Base-by-base conservation (phyloP, 2,888 invertebrate species). In the Heliconius erato region DNA sequence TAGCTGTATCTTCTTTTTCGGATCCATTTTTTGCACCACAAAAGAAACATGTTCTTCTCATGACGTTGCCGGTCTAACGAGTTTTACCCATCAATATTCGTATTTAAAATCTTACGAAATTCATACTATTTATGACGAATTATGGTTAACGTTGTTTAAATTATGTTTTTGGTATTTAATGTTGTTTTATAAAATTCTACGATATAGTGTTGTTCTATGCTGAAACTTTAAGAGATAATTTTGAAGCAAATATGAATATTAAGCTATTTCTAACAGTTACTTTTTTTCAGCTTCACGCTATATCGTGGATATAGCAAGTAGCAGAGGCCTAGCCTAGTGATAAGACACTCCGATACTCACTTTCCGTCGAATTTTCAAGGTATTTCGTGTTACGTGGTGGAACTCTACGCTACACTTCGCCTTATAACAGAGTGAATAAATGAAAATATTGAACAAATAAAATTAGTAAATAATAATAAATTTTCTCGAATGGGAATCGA, bases 1-100 rank as follows among this genome's bases (percentile, higher is more conserved):
- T 71, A n/a, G 16, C 72, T 49, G 72, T 72, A 49, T 26, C 1
- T 40, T 7, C 16, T 26, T 49, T 44, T 49, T 28, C 72, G 44
- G 40, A 9, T 26, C 44, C 26, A 49, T 72, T 72, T 72, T 72
- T 72, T 72, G 44, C 19, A 44, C 16, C 72, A 72, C 19, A 72
- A 28, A 26, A 2, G 1, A 44, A 71, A 71, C 71, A 72, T 16
- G 26, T 72, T 49, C 14, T 26, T 72, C 72, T 72, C 44, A 49
- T 72, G 16, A 26, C 44, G 26, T 9, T 49, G 26, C 72, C 44
- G 26, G 72, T n/a, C 44, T 16, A 72, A 49, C 72, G 16, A 44
- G 72, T 49, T 72, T 28, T 72, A 44, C 44, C 26, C 9, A 49
- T 72, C 72, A 49, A 44, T 71, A 44, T 71, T n/a, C 16, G 26